Conservation (phyloP, 2,113 vertebrate species). For the Equus quagga region DNA sequence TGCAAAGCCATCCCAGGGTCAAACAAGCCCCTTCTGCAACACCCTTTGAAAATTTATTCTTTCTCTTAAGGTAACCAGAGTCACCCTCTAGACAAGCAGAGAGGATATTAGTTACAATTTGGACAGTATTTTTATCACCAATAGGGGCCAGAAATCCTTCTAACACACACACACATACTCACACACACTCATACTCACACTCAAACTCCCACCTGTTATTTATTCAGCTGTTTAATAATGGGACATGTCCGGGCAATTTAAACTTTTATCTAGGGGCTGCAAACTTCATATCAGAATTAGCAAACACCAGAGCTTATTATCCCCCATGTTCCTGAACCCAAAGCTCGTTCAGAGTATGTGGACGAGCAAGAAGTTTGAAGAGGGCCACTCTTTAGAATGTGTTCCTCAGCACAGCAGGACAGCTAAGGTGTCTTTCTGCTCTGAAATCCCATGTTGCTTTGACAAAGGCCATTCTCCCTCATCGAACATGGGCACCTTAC, state of each 20-base stretch:
- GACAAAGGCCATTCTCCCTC: background rate
- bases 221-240: background rate
- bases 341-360: background rate
- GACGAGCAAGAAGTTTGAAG: background rate
- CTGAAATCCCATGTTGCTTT: background rate
- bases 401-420: background rate
- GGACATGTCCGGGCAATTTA: background rate
- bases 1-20: background rate
- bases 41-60: background rate
- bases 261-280: background rate
- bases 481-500: background rate
- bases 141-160: background rate
- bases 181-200: background rate
- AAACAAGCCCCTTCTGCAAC: background rate
- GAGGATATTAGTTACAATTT: background rate
- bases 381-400: no score
- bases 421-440: background rate
- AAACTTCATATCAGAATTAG: background rate
- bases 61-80: background rate
- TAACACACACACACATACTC: background rate
- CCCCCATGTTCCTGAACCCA: background rate
- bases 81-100: background rate
- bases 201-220: background rate
- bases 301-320: background rate
- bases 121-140: background rate